These are phyloP conservation scores for Hemicentrotus pulcherrimus DNA, from an alignment of 35 echinoderm and acorn worm genomes.

Conservation along the genomic window DNA sequence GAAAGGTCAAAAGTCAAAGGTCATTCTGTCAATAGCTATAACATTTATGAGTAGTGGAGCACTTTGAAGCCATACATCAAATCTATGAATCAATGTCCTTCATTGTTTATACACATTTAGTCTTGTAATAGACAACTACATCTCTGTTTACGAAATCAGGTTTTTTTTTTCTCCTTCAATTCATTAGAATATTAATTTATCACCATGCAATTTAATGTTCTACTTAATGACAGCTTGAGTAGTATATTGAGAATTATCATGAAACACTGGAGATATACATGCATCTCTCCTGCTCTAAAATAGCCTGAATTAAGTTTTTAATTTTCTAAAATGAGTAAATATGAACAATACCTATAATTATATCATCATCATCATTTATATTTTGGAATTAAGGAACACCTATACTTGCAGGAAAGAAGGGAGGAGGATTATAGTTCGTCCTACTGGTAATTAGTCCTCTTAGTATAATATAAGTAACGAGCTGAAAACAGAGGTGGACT, in stretches of 20 bases:
- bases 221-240: background rate
- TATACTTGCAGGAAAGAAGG: background rate
- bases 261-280: background rate
- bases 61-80: background rate
- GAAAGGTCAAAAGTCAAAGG: constrained; percentile 41
- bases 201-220: background rate
- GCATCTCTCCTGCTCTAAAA: background rate
- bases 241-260: background rate
- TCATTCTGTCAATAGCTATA: background rate
- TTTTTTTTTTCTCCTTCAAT: background rate
- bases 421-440: background rate
- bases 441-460: background rate
- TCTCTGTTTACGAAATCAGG: background rate
- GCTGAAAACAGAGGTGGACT: background rate
- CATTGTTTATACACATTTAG: background rate
- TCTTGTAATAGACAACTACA: background rate
- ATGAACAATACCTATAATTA: background rate
- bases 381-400: background rate
- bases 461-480: background rate
- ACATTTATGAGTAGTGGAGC: background rate
- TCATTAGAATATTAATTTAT: background rate
- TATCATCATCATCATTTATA: background rate
- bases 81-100: background rate
- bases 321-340: background rate
- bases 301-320: background rate